Evolutionary conservation across 2,888 invertebrate genomes (phyloP), one percentile per base, ranked within the genome.

Genomic region (Marasmarcha lunaedactyla): DNA sequence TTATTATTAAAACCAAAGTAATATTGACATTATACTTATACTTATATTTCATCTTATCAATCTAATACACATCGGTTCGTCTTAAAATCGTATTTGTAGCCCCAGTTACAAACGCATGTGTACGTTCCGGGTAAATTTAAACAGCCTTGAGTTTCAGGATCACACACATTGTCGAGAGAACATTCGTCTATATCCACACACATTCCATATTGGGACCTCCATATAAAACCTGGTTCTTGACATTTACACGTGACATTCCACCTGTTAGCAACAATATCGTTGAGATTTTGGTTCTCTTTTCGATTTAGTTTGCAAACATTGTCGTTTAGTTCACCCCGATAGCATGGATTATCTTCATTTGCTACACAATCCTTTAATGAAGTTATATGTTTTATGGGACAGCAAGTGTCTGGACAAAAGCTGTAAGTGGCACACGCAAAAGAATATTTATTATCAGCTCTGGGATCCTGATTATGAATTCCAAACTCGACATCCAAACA

Each of bases 361-460:
- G 73, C 55, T 53, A 66, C 61, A 54, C 88, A 89, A 36, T 78
- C 62, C 7, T 59, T 59, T 41, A 59, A 47, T 13, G 62, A 51
- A 13, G 58, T 50, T 9, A 86, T 55, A 50, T 84, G 78, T 50
- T 76, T 85, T 41, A 72, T 52, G 12, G 86, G 79, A 52, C 89
- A 89, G 51, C 89, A 89, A 5, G 85, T 85, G 58, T 89, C 88
- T 5, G 89, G 89, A 59, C 89, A 89, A 64, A 89, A 89, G 54
- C 89, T 88, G 52, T 88, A 88, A 45, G 73, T 54, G 7, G 89
- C 87, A 58, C 89, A 90, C 35, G 70, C 71, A 59, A 85, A 89
- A 1, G 86, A 71, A 36, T 63, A 49, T 35, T 59, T 59, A 51
- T 88, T 87, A 43, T 85, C 65, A 1, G 88, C 85, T 45, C 89